phyloP scores from a whole-genome alignment of 1,140 invertebrate genomes.

The Caligus rogercresseyi region DNA sequence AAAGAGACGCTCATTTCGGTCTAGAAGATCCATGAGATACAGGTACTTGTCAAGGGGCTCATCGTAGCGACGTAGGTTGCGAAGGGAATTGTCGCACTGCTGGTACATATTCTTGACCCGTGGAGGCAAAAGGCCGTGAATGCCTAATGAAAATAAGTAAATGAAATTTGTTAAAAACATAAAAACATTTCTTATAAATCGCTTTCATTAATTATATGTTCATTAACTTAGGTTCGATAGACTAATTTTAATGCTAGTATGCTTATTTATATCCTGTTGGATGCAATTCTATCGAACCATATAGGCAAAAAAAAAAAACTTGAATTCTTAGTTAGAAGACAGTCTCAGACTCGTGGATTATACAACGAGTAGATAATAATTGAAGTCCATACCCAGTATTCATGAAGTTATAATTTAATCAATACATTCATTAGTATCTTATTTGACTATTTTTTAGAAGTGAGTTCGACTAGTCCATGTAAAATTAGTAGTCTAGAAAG shows the following conservation, averaged over 20 bases:
- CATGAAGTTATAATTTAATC: neutral
- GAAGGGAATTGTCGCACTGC: slow-evolving; percentile 65
- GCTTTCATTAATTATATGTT: neutral
- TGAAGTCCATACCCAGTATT: no score
- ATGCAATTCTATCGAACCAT: no score
- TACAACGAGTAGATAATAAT: no score
- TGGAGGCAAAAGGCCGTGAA: slow-evolving; percentile 82
- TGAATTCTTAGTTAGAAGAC: no score
- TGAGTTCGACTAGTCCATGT: neutral
- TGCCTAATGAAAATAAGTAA: slow-evolving; percentile 27
- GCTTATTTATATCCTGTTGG: no score
- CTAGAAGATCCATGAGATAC: slow-evolving; percentile 67
- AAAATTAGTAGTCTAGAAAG: no score
- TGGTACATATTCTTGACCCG: slow-evolving; percentile 79
- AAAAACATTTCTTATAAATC: neutral
- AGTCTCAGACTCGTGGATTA: no score
- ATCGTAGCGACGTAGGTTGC: slow-evolving; percentile 50
- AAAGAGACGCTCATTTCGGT: slow-evolving; percentile 87
- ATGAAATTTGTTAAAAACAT: neutral
- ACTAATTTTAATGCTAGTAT: neutral
- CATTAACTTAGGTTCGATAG: neutral
- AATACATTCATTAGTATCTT: neutral
- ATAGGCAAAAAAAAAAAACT: no score
- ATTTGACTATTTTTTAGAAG: neutral
- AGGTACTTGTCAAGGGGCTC: slow-evolving; percentile 76